phyloP scores from a whole-genome alignment of 1,140 invertebrate genomes.

The fruit fly (Drosophila melanogaster) region DNA sequence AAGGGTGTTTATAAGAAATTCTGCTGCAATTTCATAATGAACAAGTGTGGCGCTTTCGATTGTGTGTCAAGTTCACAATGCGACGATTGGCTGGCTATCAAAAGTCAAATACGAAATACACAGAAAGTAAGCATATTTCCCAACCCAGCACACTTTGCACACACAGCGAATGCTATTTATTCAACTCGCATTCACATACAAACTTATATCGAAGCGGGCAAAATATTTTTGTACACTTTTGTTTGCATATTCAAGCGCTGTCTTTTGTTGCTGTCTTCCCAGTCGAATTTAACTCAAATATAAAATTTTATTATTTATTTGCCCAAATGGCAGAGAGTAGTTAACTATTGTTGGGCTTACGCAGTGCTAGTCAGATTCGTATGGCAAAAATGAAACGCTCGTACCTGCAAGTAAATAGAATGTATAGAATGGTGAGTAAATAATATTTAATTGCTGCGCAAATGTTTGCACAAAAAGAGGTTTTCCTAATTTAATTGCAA shows the following conservation, averaged over 20 bases:
- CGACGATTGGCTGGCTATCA: conserved; percentile 44
- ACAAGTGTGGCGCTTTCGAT: conserved; percentile 22
- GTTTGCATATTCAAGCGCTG: conserved; percentile 32
- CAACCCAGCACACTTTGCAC: conserved; percentile 9
- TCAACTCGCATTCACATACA: conserved; percentile 26
- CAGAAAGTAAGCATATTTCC: conserved; percentile 32
- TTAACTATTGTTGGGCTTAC: conserved; percentile 48
- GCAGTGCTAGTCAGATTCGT: conserved; percentile 13
- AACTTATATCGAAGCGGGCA: conserved; percentile 20
- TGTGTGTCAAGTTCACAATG: conserved; percentile 72
- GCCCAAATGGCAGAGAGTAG: conserved; percentile 11
- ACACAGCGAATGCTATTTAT: conserved; percentile 47
- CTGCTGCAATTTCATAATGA: not conserved
- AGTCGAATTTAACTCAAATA: conserved; percentile 39
- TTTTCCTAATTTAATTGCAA: conserved; percentile 33
- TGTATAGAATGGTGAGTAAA: conserved; percentile 44
- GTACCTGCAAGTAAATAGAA: conserved; percentile 66
- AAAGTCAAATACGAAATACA: conserved; percentile 50
- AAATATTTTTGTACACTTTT: conserved; percentile 18
- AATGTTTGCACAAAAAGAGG: conserved; percentile 54
- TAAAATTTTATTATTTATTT: conserved; percentile 54
- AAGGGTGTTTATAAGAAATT: conserved; percentile 2
- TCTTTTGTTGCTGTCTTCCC: conserved; percentile 20
- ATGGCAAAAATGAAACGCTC: conserved; percentile 37
- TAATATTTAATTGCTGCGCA: conserved; percentile 64